These are phyloP conservation scores for Melospiza georgiana DNA, from an alignment of 2,113 vertebrate species.

Conservation along the genomic window DNA sequence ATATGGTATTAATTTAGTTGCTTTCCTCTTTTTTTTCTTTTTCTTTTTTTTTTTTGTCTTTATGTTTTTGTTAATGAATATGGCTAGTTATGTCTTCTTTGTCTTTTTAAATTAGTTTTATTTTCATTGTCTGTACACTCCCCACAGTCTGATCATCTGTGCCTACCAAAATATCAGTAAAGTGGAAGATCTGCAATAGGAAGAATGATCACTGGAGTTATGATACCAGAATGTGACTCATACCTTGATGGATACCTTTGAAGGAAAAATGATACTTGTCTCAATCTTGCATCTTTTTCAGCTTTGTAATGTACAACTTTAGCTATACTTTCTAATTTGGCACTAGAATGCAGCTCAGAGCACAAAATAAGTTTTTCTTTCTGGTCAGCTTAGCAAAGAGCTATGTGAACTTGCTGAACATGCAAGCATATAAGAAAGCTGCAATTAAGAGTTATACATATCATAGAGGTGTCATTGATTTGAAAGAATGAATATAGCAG, in stretches of 20 bases:
- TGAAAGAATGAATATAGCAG: not conserved
- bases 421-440: not conserved
- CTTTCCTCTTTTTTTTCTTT: not conserved
- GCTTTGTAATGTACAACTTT: not conserved
- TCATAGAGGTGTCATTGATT: not conserved
- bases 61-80: not conserved
- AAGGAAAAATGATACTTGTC: not conserved
- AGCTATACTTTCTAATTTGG: not conserved
- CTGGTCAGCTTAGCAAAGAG: not conserved
- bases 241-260: not conserved
- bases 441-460: not conserved
- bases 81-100: accelerated
- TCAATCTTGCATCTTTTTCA: not conserved
- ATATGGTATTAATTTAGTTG: not conserved
- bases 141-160: not conserved
- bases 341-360: not conserved
- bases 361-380: not conserved
- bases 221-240: not conserved
- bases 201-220: not conserved
- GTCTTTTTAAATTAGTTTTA: too few species aligned
- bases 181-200: not conserved
- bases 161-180: not conserved
- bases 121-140: accelerated
- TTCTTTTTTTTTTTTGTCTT: not conserved
- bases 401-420: not conserved